These are phyloP conservation scores for Philereme vetulata DNA, from an alignment of 2,888 invertebrate genomes.

Conservation along the genomic window DNA sequence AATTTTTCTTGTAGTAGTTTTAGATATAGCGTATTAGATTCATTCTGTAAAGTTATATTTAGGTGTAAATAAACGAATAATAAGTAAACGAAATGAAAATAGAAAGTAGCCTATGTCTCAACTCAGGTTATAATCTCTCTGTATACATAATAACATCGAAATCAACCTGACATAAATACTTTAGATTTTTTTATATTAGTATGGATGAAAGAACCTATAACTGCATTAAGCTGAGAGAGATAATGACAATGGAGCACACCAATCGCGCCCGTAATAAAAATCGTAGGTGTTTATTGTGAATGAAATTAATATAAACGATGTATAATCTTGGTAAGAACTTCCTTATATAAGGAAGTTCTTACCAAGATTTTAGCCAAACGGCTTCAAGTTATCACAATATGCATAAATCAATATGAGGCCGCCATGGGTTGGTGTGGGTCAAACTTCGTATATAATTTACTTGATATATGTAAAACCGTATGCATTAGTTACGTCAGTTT, in stretches of 20 bases:
- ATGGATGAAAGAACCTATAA: no score
- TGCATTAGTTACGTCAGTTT: conserved; percentile 53
- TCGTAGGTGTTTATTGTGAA: not conserved
- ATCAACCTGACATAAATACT: no score
- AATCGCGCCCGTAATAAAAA: not conserved
- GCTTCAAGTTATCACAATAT: conserved; percentile 24
- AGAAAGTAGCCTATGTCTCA: no score
- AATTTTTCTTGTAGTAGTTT: no score
- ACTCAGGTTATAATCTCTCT: no score
- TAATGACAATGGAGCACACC: not conserved
- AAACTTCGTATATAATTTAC: conserved; percentile 40
- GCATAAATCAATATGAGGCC: conserved; percentile 38
- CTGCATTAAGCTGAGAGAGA: not conserved
- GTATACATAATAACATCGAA: no score
- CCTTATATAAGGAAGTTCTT: no score
- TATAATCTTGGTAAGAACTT: conserved; percentile 23
- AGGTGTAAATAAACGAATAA: no score
- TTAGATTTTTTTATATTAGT: no score
- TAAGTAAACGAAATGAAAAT: no score
- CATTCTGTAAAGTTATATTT: no score
- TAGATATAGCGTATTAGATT: no score
- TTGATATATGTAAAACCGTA: conserved; percentile 39
- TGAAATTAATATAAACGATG: conserved; percentile 22
- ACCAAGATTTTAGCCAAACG: conserved; percentile 12
- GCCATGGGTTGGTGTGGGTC: conserved; percentile 20